phyloP scores from a whole-genome alignment of 2,797 vertebrate genomes.

The Euphonia xanthogaster region DNA sequence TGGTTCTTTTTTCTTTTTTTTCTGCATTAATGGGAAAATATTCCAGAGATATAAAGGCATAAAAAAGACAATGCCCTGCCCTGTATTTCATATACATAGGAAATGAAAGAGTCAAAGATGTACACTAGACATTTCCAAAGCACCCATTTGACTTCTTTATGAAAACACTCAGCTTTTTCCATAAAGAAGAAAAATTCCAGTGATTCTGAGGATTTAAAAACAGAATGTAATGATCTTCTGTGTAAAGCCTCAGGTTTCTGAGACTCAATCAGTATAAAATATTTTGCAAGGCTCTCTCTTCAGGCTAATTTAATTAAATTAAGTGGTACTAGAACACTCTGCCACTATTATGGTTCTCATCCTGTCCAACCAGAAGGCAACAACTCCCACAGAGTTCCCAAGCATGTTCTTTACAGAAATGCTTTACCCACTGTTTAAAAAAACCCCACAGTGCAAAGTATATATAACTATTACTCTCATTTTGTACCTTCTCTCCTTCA shows the following conservation, averaged over 20 bases:
- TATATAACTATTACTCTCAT: neutral
- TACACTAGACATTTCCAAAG: neutral
- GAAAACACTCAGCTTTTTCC: neutral
- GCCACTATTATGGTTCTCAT: neutral
- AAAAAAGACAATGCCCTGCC: neutral
- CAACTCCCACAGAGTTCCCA: neutral
- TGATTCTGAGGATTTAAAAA: neutral
- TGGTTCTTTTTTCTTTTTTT: neutral
- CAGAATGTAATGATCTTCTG: neutral
- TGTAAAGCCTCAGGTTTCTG: conserved; percentile 5
- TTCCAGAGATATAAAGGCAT: neutral
- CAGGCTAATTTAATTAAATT: conserved; percentile 44
- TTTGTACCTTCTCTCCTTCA: neutral
- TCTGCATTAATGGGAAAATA: conserved; percentile 6
- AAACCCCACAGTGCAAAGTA: neutral
- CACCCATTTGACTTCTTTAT: neutral
- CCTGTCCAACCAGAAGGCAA: conserved; percentile 13
- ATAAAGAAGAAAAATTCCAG: neutral
- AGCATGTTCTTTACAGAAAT: neutral
- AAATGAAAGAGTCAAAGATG: conserved; percentile 9
- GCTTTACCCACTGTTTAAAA: conserved; percentile 2
- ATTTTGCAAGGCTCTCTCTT: conserved; percentile 3
- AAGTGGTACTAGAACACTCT: conserved; percentile 27
- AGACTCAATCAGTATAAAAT: neutral
- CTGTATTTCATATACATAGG: neutral